Base-by-base conservation (phyloP, 37 sponge, comb jelly and placozoan species). In the Ephydatia muelleri region DNA sequence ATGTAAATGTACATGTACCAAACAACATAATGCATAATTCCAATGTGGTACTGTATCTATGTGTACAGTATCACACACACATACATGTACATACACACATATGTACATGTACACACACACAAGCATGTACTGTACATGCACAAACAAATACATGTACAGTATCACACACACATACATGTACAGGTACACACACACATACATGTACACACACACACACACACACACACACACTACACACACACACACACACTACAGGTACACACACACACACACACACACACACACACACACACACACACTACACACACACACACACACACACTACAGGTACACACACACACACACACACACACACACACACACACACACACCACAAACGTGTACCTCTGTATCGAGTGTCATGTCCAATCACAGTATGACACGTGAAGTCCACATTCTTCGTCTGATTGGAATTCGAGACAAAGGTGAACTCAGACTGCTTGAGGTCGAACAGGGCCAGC, bases 351-450 rank as follows among this genome's bases (percentile, higher is more conserved):
- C n/a, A 48, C 16, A 43, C 47, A 43, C 47, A 43, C 47, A 8
- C 47, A 43, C 47, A 43, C 47, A 4, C 4, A 43, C 6, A 43
- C 47, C 47, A 43, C 47, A 11, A 8, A 11, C 8, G 47, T 79
- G 26, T 57, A 95, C 95, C 87, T 83, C 85, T 83, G 34, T 93
- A 92, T 88, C 96, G 80, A 0, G 88, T 91, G 73, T 96, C 96
- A 82, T 96, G 83, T 9, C 95, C 96, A 70, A 91, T 84, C 26
- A 94, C 86, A 68, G 92, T 73, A n/a, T 85, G 86, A 28, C 78
- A 77, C 34, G 83, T 75, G 80, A 96, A 78, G 82, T 96, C 88
- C 25, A 96, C 92, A 31, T 92, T 94, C 79, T 83, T 88, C 23
- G 73, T 38, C 68, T 93, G 89, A 70, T 93, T 77, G 0, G 95